Percentiles rank a stretch among this genome's conserved stretches.
Conservation (phyloP, 2,888 invertebrate species). For the Drosophila aldrichi region DNA sequence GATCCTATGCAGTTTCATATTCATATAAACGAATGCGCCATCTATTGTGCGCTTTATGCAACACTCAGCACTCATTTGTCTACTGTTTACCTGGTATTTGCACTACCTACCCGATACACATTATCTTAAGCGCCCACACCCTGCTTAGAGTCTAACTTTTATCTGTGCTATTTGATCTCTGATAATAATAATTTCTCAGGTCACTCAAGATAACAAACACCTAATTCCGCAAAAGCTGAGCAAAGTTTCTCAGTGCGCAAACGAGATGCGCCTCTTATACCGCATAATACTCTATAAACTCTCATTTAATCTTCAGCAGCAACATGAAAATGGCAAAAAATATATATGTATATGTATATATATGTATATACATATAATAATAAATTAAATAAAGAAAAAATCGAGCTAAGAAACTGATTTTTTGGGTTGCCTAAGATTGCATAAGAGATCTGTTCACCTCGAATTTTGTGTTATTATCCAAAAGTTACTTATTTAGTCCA, state of each 20-base stretch:
- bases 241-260: neutral
- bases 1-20: neutral
- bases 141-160: neutral
- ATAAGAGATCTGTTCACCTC: no score
- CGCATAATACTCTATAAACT: neutral
- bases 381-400: neutral
- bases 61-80: neutral
- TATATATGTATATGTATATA: no score
- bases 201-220: slow-evolving; percentile 1
- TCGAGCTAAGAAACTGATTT: neutral
- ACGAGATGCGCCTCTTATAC: no score
- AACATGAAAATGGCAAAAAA: neutral
- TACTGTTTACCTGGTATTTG: neutral
- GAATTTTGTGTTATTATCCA: no score
- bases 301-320: neutral
- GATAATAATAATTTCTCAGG: neutral
- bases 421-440: no score
- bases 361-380: no score
- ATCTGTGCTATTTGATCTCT: neutral
- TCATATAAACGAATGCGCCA: neutral
- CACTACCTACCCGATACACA: neutral
- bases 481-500: no score
- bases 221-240: neutral
- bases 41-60: neutral
- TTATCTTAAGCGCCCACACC: neutral